These are phyloP conservation scores for Cynopterus sphinx DNA, from an alignment of 2,797 vertebrate genomes.

Conservation along the genomic window DNA sequence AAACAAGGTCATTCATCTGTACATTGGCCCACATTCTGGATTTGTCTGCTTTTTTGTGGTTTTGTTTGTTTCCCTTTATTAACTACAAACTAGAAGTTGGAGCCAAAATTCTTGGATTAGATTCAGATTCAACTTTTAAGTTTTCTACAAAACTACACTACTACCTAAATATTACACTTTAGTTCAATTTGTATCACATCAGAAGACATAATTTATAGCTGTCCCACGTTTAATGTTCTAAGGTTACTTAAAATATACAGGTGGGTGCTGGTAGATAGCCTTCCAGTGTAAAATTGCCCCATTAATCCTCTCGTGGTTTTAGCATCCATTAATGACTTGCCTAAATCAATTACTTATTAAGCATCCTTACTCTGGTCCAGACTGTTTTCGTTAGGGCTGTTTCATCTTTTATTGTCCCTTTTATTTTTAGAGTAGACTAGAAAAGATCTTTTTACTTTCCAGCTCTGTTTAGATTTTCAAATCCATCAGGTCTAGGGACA, in stretches of 20 bases:
- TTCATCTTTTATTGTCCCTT: not conserved
- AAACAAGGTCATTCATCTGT: not conserved
- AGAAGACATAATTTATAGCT: not conserved
- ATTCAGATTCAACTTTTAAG: not conserved
- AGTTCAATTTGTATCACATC: constrained; percentile 8
- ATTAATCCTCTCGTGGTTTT: not conserved
- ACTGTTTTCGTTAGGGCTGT: constrained; percentile 23
- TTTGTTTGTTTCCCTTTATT: not conserved
- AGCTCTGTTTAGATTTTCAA: not conserved
- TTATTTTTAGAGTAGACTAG: constrained; percentile 34
- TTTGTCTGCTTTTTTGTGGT: not conserved
- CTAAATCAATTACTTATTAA: constrained; percentile 1
- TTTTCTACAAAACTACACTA: constrained; percentile 28
- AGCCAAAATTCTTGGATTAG: constrained; percentile 10
- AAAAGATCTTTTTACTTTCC: not conserved
- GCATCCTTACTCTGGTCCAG: not conserved
- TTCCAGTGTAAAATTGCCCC: not conserved
- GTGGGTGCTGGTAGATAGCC: not conserved
- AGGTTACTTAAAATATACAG: not conserved
- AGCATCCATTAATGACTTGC: not conserved
- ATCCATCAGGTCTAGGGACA: not conserved
- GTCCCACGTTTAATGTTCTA: not conserved
- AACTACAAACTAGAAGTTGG: not conserved
- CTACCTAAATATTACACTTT: constrained; percentile 16
- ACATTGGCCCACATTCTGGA: constrained; percentile 31